A percentile compares a stretch with the other conserved stretches of the same genome.
Evolutionary conservation across 2,888 invertebrate species (phyloP).

Genomic region (Euzophera pinguis): DNA sequence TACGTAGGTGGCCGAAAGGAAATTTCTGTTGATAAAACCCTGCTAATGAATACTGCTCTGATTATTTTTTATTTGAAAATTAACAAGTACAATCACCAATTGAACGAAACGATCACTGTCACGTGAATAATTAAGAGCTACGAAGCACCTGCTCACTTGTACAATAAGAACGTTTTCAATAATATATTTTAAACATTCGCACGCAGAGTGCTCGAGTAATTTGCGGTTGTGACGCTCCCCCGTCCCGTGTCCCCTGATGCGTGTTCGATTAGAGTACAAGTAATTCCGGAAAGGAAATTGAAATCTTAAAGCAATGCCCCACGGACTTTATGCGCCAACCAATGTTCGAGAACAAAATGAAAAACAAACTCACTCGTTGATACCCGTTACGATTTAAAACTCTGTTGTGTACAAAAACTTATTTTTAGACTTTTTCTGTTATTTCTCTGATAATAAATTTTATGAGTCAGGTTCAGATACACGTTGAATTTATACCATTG

Average conservation of each 20-base stretch:
- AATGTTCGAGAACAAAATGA: slow-evolving; percentile 57
- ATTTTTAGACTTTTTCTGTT: too few species aligned
- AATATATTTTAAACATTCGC: slow-evolving; percentile 73
- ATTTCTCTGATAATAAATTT: too few species aligned
- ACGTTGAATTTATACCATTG: too few species aligned
- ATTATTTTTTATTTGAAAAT: background rate
- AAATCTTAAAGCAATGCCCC: slow-evolving; percentile 78
- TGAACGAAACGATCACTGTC: slow-evolving; percentile 10
- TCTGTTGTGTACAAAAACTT: slow-evolving; percentile 12
- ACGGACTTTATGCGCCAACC: slow-evolving; percentile 65
- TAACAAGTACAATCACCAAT: background rate
- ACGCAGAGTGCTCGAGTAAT: slow-evolving; percentile 69
- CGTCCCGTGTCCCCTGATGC: slow-evolving; percentile 62
- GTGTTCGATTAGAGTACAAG: slow-evolving; percentile 78
- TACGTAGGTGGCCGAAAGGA: too few species aligned
- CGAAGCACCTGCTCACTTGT: slow-evolving; percentile 45
- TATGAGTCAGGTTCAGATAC: too few species aligned
- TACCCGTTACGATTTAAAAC: slow-evolving; percentile 23
- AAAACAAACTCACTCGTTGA: slow-evolving; percentile 49
- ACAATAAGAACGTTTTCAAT: slow-evolving; percentile 55
- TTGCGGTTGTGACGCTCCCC: slow-evolving; percentile 60
- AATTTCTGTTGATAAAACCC: too few species aligned
- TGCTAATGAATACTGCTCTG: too few species aligned
- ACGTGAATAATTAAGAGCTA: slow-evolving; percentile 47
- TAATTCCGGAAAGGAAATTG: slow-evolving; percentile 80